Evolutionary conservation across 1,140 invertebrate genomes (phyloP).

Genomic region (Tetramorium alpestre): DNA sequence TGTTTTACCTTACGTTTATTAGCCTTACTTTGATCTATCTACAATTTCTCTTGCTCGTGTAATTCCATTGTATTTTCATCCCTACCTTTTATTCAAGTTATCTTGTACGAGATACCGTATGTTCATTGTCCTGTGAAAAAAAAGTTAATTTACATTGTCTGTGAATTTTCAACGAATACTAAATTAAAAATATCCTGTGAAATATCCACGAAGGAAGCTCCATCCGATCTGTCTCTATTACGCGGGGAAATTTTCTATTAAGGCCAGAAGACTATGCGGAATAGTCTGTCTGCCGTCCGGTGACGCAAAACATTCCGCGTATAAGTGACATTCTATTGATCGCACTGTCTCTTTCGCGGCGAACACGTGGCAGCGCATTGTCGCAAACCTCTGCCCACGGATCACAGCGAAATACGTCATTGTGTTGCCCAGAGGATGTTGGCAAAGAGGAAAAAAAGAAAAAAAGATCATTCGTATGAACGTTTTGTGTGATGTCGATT

Average conservation of each 20-base stretch:
- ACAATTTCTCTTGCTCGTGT: not conserved
- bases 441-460: not conserved
- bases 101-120: not conserved
- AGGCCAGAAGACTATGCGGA: conserved; percentile 20
- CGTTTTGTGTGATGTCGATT: conserved; percentile 3
- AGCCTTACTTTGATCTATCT: not conserved
- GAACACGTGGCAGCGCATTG: conserved; percentile 44
- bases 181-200: not conserved
- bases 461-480: not conserved
- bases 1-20: not conserved
- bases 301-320: conserved; percentile 52
- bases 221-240: not conserved
- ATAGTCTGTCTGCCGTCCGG: conserved; percentile 30
- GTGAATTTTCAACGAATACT: not conserved
- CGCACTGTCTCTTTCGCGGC: conserved; percentile 24
- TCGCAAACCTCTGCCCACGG: conserved; percentile 1
- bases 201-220: not conserved
- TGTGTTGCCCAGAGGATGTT: not conserved
- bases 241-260: conserved; percentile 31
- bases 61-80: not conserved
- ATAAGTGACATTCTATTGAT: conserved; percentile 57
- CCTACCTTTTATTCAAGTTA: not conserved
- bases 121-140: not conserved
- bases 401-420: conserved; percentile 36
- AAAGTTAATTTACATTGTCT: conserved; percentile 10